Evolutionary conservation across 2,113 vertebrate species (phyloP).

Genomic region (Delphinapterus leucas): DNA sequence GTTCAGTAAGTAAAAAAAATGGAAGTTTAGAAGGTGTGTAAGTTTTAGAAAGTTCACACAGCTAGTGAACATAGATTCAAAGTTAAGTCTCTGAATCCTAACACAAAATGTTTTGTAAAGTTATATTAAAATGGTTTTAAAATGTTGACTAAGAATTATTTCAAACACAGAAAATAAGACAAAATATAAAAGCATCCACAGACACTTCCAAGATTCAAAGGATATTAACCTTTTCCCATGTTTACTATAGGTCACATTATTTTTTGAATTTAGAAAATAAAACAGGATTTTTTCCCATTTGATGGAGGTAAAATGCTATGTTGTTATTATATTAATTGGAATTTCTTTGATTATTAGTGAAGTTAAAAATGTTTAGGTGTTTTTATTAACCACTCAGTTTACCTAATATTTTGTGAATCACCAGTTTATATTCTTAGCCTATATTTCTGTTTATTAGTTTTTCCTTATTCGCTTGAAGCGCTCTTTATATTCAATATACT

Average conservation of each 20-base stretch:
- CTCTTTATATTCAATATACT: not conserved
- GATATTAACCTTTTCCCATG: not conserved
- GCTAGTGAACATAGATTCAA: not conserved
- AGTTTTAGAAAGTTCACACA: not conserved
- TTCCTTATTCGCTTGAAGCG: not conserved
- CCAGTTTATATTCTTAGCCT: not conserved
- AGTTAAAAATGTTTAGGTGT: not conserved
- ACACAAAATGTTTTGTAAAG: not conserved
- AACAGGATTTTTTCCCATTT: not conserved
- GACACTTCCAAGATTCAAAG: not conserved
- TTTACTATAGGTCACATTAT: not conserved
- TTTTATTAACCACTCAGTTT: not conserved
- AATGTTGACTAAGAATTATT: not conserved
- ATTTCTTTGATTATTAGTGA: not conserved
- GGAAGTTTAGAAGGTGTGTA: not conserved
- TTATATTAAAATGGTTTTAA: not conserved
- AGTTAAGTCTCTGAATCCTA: not conserved
- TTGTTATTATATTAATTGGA: not conserved
- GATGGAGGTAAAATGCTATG: not conserved
- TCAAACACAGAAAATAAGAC: not conserved
- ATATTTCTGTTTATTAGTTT: not conserved
- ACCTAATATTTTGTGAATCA: not conserved
- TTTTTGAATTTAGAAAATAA: not conserved
- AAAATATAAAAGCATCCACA: not conserved
- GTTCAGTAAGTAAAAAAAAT: not conserved